These are phyloP conservation scores for Otolemur crassicaudatus DNA, from an alignment of 2,797 vertebrate genomes.

Conservation along the genomic window DNA sequence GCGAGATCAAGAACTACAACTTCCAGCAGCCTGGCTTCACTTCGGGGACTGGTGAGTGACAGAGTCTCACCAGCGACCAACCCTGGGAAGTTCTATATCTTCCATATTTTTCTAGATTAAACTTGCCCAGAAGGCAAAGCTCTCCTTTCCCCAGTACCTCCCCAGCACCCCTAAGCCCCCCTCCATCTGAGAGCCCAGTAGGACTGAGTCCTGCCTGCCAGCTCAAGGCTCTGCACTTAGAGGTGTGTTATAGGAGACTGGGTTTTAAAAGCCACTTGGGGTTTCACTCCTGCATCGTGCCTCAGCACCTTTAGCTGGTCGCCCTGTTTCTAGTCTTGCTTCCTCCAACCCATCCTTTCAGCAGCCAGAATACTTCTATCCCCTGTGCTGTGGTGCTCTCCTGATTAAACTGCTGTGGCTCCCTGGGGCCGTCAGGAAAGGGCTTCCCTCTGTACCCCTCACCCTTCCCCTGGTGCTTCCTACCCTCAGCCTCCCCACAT, in stretches of 20 bases:
- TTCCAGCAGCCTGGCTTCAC: constrained; percentile 97
- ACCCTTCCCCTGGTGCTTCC: fast-evolving
- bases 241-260: not conserved
- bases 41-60: constrained; percentile 94
- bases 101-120: not conserved
- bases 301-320: not conserved
- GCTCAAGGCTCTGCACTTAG: not conserved
- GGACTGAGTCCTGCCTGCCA: not conserved
- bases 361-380: not conserved
- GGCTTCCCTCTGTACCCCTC: no score
- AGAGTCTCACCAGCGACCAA: not conserved
- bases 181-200: not conserved
- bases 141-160: not conserved
- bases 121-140: not conserved
- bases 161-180: no score
- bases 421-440: not conserved
- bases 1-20: constrained; percentile 97
- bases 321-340: not conserved
- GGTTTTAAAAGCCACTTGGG: not conserved
- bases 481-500: not conserved
- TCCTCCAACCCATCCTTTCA: not conserved
- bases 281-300: not conserved
- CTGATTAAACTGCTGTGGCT: not conserved
- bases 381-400: not conserved
- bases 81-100: not conserved